Evolutionary conservation across 1,140 invertebrate species (phyloP), one percentile per base, ranked within the genome.

Genomic region (Drosophila rufa): DNA sequence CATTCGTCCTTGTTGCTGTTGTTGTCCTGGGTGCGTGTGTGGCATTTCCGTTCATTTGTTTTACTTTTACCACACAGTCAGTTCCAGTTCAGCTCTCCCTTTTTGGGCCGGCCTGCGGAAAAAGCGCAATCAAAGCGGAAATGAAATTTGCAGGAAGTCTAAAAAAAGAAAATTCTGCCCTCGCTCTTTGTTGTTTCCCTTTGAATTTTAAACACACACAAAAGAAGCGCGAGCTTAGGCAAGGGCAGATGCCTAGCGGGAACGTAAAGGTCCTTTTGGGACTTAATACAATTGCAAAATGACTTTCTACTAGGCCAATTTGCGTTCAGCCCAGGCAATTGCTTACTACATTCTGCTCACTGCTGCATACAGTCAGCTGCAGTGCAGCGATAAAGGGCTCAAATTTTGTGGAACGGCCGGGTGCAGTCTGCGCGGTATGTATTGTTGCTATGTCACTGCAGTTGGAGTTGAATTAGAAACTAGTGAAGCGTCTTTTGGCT

Each of bases 81-180:
- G 22, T 46, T 30, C 42, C 25, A 40, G 38, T 43, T n/a, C 43
- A n/a, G 22, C 12, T 36, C 30, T 25, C 38, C 6, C 19, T 51
- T 42, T 40, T 38, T n/a, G 33, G 33, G 46, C 33, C 69, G 61
- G 56, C 55, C 56, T 84, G 70, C 85, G 85, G 75, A 90, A 85
- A 89, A 90, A 90, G 85, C 86, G 85, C 85, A 90, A 90, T 90
- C 85, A 90, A 90, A 90, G 85, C 85, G 85, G 85, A 90, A 90
- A 90, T 90, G 85, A 90, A 90, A 90, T 90, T 90, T 91, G 79
- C 85, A 91, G 85, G 85, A 90, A 85, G 86, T 82, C 51, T 58
- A 70, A 75, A 71, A 67, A 48, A 55, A 53, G 36, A 27, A 25
- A 45, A 53, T 50, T 48, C 33, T 50, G 51, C 38, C 53, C 30